A percentile compares a stretch with the other conserved stretches of the same genome.
phyloP scores from a whole-genome alignment of 1,140 invertebrate species.

The Habropoda laboriosa region DNA sequence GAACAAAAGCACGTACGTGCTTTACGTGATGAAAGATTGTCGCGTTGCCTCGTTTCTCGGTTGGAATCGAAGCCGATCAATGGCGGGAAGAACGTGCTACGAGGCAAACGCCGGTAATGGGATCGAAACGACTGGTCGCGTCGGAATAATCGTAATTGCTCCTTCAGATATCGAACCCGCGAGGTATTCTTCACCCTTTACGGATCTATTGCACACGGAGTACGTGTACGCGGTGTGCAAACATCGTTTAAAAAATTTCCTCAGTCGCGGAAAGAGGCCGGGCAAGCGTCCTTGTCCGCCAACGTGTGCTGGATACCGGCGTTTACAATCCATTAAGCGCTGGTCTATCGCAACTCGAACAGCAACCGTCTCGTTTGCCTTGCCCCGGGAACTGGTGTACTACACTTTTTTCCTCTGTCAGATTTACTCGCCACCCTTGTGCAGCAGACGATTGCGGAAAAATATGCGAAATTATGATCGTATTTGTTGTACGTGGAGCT shows the following conservation, averaged over 20 bases:
- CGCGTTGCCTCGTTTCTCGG: too few relatives aligned
- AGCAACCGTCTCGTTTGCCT: conserved; percentile 39
- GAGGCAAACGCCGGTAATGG: neutral
- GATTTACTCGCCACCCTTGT: too few relatives aligned
- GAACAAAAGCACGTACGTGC: neutral
- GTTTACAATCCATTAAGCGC: conserved; percentile 20
- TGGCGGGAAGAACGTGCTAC: too few relatives aligned
- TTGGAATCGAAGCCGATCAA: too few relatives aligned
- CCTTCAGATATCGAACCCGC: neutral
- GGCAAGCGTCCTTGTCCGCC: conserved; percentile 3
- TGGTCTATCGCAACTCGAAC: conserved; percentile 32
- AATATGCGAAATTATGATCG: too few relatives aligned
- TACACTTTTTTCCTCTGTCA: neutral
- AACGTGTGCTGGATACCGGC: conserved; percentile 37
- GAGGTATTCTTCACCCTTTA: neutral
- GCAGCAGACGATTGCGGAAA: too few relatives aligned
- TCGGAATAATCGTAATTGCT: conserved; percentile 4
- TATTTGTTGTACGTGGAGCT: too few relatives aligned
- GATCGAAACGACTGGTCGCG: neutral
- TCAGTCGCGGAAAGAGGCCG: neutral
- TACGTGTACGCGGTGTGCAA: neutral
- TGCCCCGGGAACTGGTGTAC: neutral
- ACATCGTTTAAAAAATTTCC: conserved; percentile 8
- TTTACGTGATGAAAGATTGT: too few relatives aligned
- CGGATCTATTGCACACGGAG: neutral